These are phyloP conservation scores for Molossus alvarezi DNA, from an alignment of 2,797 vertebrate genomes.

Conservation along the genomic window DNA sequence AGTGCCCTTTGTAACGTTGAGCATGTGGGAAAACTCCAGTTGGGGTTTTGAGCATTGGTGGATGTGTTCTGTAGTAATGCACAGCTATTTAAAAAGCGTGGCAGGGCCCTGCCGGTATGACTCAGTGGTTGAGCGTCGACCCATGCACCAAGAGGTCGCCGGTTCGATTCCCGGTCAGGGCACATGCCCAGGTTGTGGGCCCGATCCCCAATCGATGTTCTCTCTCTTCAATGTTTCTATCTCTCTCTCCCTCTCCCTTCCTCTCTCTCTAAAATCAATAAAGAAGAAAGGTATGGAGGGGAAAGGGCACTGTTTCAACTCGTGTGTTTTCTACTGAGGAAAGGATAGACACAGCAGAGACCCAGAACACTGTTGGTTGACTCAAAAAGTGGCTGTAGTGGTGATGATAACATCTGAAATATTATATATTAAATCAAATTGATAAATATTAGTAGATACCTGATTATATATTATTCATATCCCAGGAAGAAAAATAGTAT, in stretches of 20 bases:
- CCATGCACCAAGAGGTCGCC: no score
- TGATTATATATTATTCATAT: not conserved
- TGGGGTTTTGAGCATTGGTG: not conserved
- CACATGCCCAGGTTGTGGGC: no score
- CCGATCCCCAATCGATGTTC: no score
- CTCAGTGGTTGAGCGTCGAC: no score
- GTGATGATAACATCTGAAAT: constrained; percentile 25
- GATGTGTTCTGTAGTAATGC: not conserved
- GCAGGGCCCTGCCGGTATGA: no score
- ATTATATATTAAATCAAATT: not conserved
- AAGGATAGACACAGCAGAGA: not conserved
- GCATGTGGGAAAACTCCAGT: not conserved
- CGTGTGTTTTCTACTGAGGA: not conserved
- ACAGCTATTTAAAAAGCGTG: not conserved
- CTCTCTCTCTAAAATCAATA: no score
- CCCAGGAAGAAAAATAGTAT: not conserved
- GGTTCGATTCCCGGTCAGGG: no score
- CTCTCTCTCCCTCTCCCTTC: no score
- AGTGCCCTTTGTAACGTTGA: not conserved
- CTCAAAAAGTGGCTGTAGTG: not conserved
- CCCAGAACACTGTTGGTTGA: not conserved
- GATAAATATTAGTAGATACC: not conserved
- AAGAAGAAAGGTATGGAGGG: no score
- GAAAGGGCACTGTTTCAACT: not conserved
- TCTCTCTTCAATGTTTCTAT: no score